Base-by-base conservation (phyloP, 1,140 invertebrate genomes). In the Ips nitidus region DNA sequence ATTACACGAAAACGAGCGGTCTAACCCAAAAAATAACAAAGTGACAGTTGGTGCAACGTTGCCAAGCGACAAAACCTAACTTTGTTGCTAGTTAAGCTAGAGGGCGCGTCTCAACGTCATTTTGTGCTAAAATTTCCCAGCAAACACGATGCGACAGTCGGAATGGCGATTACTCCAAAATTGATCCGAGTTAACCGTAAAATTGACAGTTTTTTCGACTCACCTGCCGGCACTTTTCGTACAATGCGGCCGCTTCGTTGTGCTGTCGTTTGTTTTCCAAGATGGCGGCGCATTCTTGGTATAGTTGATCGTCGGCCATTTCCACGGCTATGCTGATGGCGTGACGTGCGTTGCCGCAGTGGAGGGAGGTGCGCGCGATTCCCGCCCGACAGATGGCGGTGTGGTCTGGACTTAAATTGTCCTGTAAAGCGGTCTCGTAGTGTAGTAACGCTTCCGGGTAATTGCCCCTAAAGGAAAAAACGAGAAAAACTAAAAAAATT, bases 261-360 rank as follows among this genome's bases (percentile, higher is more conserved):
- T 88, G 85, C 78, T 93, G 91, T 75, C 96, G 97, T 78, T 94
- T 92, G 39, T 88, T 89, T 80, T 98, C 96, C 3, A 99, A 82
- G 50, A 99, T 90, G 75, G 92, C 90, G 0, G 95, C 98, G 83
- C 96, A 98, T 76, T 99, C 97, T 75, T 90, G 91, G 42, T 94
- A 87, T 4, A 99, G 79, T 50, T 85, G 83, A 55, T 84, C 86
- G 37, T 90, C 86, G 55, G 87, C 84, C n/a, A 83, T 68, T 76
- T 95, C 88, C 69, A 85, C 83, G 4, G 90, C 95, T 77, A 94
- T 88, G 50, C 88, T 85, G 36, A 99, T 87, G 6, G 97, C 97
- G 74, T 91, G 89, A 78, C 92, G 86, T 69, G 94, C 90, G 80
- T 99, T 95, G 1, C 95, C 96, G 73, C 93, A 94, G 73, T 94